Percentiles rank a stretch among this genome's conserved stretches.
Conservation (phyloP, 2,888 invertebrate species). For the Pyralis farinalis region DNA sequence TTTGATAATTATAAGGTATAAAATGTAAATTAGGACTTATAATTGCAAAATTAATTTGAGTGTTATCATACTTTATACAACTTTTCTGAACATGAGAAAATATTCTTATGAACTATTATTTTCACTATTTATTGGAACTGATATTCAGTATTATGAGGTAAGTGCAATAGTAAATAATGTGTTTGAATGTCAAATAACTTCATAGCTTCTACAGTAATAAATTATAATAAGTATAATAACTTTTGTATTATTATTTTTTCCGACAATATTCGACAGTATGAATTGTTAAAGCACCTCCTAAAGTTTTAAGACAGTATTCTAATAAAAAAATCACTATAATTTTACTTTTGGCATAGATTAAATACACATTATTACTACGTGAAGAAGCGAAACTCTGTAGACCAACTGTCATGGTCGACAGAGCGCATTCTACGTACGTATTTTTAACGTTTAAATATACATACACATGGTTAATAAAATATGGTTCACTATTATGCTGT, state of each 20-base stretch:
- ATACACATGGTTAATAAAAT: too few relatives aligned
- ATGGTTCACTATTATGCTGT: too few relatives aligned
- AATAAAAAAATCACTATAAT: too few relatives aligned
- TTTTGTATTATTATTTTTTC: constrained; percentile 6
- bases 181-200: constrained; percentile 11
- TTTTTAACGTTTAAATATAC: too few relatives aligned
- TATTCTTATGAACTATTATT: constrained; percentile 12
- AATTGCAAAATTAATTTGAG: constrained; percentile 15
- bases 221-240: constrained; percentile 1
- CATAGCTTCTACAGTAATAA: constrained; percentile 6
- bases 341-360: too few relatives aligned
- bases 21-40: constrained; percentile 1
- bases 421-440: too few relatives aligned
- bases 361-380: too few relatives aligned
- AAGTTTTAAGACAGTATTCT: too few relatives aligned
- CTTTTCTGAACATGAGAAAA: constrained; percentile 16
- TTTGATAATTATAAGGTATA: constrained; percentile 25
- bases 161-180: constrained; percentile 47
- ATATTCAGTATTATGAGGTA: constrained; percentile 51
- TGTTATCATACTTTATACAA: constrained; percentile 3
- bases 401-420: too few relatives aligned
- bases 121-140: constrained; percentile 19
- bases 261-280: too few relatives aligned
- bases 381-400: too few relatives aligned
- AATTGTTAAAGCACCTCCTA: too few relatives aligned